Conservation (phyloP, 2,888 invertebrate species). For the Nomada goodeniana region DNA sequence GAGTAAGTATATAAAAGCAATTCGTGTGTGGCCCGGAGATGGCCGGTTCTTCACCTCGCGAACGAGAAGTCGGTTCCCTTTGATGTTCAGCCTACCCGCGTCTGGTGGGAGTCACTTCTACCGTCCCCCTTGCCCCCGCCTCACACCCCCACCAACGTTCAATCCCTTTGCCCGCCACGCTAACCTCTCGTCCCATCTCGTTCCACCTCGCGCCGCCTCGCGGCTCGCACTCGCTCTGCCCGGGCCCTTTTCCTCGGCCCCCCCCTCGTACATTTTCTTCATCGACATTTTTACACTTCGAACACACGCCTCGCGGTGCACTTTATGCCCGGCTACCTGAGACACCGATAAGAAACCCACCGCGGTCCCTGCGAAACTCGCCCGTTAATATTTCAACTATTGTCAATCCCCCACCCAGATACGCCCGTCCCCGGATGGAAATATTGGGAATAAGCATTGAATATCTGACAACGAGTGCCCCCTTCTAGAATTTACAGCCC, state of each 20-base stretch:
- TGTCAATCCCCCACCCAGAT: too few species aligned
- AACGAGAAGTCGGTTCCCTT: constrained; percentile 84
- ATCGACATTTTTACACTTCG: constrained; percentile 55
- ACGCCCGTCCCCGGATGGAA: too few species aligned
- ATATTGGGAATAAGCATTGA: too few species aligned
- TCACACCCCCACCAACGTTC: constrained; percentile 58
- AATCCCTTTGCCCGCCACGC: constrained; percentile 65
- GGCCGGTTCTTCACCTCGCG: constrained; percentile 84
- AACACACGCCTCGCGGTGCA: constrained; percentile 49
- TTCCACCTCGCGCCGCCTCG: constrained; percentile 3
- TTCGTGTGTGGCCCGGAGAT: constrained; percentile 85
- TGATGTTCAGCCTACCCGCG: constrained; percentile 82
- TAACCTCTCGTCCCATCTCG: constrained; percentile 53
- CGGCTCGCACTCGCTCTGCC: not conserved
- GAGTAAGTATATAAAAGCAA: constrained; percentile 84
- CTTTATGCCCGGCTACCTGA: constrained; percentile 51
- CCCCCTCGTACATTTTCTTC: constrained; percentile 42
- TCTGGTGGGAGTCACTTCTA: constrained; percentile 77
- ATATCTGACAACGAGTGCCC: too few species aligned
- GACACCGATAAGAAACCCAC: constrained; percentile 34
- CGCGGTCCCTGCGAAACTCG: not conserved
- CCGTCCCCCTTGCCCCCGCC: constrained; percentile 65
- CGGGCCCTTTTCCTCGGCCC: constrained; percentile 4
- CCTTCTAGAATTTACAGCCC: too few species aligned
- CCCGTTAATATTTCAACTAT: not conserved